Evolutionary conservation across 2,113 vertebrate genomes (phyloP), one percentile per base, ranked within the genome.

Genomic region (Siphamia tubifer): DNA sequence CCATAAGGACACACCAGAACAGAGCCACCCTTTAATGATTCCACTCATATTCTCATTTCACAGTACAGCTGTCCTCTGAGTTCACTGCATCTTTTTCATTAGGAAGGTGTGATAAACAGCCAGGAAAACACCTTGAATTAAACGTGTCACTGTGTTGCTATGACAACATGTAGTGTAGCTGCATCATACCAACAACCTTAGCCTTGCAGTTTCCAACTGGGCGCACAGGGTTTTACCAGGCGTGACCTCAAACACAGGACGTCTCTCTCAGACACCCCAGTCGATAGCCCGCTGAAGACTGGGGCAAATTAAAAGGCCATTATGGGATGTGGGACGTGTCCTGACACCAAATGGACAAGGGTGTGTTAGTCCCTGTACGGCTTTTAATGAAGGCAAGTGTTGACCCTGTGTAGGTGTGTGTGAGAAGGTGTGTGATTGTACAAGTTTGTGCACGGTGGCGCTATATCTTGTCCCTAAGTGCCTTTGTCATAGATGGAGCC

Each of bases 241-340:
- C 16, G 6, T 74, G 79, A 89, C 88, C 77, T 84, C 68, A 60
- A 77, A 67, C 52, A 44, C 45, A 30, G 38, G 43, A 63, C 11
- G 27, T 40, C 65, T 64, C 80, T 68, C 76, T 10, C 39, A 81
- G 84, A 84, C 52, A 30, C 44, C 45, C 65, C 20, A 17, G 78
- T 85, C 72, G 62, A 87, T 90, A 70, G 68, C 35, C 55, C 49
- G 12, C 68, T 39, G 66, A 86, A 60, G 57, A 62, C 42, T 21
- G 78, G 68, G 76, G 74, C 66, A 67, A 80, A 91, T 91, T 88
- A 87, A 88, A 86, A 72, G 61, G 47, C 72, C 43, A 76, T 91
- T 87, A 89, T 42, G 68, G 60, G 79, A 77, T 73, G 40, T 0
- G 27, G 32, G 58, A 86, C 23, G 6, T 82, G 83, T 66, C 68